Percentiles rank a stretch among this genome's conserved stretches.
Conservation (phyloP, 2,888 invertebrate species). For the Unio delphinus region DNA sequence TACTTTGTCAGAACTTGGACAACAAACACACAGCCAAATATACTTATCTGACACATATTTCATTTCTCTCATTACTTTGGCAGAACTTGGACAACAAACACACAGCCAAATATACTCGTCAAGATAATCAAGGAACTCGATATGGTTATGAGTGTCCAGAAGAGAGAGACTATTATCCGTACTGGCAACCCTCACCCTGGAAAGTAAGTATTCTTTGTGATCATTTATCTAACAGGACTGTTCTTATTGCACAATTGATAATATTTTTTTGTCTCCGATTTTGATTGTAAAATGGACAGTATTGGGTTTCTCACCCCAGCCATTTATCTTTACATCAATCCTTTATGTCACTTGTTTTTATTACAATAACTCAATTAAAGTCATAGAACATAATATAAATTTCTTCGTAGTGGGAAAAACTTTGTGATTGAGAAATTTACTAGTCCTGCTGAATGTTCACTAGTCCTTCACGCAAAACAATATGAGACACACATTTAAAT, state of each 20-base stretch:
- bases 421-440: too few species aligned
- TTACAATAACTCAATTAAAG: too few species aligned
- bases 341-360: too few species aligned
- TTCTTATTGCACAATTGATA: not conserved
- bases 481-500: too few species aligned
- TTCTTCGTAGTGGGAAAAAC: too few species aligned
- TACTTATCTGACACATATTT: constrained; percentile 49
- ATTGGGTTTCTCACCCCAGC: too few species aligned
- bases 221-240: not conserved
- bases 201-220: constrained; percentile 38
- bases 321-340: too few species aligned
- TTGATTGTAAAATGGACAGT: too few species aligned
- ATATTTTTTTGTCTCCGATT: too few species aligned
- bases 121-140: constrained; percentile 64
- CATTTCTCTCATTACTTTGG: constrained; percentile 7
- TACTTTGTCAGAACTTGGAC: constrained; percentile 9
- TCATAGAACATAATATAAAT: too few species aligned
- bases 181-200: constrained; percentile 68
- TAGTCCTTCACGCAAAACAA: too few species aligned
- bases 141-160: constrained; percentile 70
- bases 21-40: constrained; percentile 51
- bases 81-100: constrained; percentile 26
- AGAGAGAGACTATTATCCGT: constrained; percentile 70
- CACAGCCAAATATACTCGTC: constrained; percentile 62
- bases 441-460: too few species aligned